Percentiles rank a stretch among this genome's conserved stretches.
Conservation (phyloP, 2,797 vertebrate species). For the Ctenosaura bakeri region DNA sequence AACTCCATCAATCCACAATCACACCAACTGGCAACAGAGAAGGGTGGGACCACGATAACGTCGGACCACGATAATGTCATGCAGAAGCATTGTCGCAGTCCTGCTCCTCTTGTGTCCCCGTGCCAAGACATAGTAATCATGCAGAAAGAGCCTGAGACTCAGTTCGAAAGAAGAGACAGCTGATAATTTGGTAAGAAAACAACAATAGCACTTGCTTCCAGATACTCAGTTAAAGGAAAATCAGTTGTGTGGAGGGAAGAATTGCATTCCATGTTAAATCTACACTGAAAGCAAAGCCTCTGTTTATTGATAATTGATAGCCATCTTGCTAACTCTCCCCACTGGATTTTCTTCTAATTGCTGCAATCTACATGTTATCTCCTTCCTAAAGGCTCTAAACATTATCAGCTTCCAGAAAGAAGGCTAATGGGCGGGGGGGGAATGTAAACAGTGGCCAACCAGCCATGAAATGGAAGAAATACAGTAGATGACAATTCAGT, state of each 20-base stretch:
- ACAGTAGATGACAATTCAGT: background rate
- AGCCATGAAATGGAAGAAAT: background rate
- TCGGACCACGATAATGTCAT: too few species aligned
- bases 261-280: background rate
- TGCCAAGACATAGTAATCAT: too few species aligned
- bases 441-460: background rate
- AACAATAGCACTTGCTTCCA: background rate
- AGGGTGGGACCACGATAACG: too few species aligned
- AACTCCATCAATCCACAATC: too few species aligned
- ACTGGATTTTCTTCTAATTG: background rate
- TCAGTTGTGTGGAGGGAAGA: background rate
- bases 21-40: too few species aligned
- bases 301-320: background rate
- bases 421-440: background rate
- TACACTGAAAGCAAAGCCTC: background rate
- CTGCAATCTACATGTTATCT: conserved; percentile 3
- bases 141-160: background rate
- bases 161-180: background rate
- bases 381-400: background rate
- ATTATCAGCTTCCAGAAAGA: background rate
- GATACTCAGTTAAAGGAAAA: background rate
- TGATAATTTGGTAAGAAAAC: background rate
- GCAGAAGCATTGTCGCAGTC: too few species aligned
- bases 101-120: too few species aligned
- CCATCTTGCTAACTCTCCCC: background rate